Evolutionary conservation across 1,140 invertebrate species (phyloP).

Genomic region (Fopius arisanus): DNA sequence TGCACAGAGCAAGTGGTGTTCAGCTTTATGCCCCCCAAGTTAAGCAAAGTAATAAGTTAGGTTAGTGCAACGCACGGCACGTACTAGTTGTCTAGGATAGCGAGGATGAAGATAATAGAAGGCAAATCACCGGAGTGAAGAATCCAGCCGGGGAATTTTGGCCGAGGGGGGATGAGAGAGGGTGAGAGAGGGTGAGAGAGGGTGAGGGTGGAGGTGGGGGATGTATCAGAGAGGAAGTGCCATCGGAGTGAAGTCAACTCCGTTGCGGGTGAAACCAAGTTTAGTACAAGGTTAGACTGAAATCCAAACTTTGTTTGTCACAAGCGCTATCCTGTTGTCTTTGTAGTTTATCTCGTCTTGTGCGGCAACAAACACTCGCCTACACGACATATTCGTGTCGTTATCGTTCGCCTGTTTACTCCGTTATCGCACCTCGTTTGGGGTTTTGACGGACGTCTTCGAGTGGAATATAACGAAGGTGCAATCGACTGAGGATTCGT

Average conservation of each 20-base stretch:
- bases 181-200: conserved; percentile 27
- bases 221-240: conserved; percentile 31
- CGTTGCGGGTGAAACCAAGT: conserved; percentile 46
- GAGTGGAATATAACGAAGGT: background rate
- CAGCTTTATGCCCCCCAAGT: conserved; percentile 37
- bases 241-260: conserved; percentile 47
- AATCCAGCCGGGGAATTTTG: background rate
- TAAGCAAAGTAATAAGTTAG: conserved; percentile 46
- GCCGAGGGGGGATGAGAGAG: background rate
- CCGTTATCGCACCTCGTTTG: conserved; percentile 43
- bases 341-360: conserved; percentile 51
- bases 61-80: conserved; percentile 43
- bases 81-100: conserved; percentile 40
- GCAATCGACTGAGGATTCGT: no score
- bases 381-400: conserved; percentile 30
- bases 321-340: conserved; percentile 53
- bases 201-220: conserved; percentile 33
- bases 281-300: conserved; percentile 50
- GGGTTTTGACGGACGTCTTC: background rate
- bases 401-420: conserved; percentile 46
- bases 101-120: conserved; percentile 24
- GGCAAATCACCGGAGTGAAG: conserved; percentile 8
- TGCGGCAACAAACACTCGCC: conserved; percentile 13
- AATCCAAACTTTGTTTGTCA: conserved; percentile 61
- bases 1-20: conserved; percentile 20